phyloP scores from a whole-genome alignment of 35 echinoderm and acorn worm genomes.

The Apostichopus japonicus region DNA sequence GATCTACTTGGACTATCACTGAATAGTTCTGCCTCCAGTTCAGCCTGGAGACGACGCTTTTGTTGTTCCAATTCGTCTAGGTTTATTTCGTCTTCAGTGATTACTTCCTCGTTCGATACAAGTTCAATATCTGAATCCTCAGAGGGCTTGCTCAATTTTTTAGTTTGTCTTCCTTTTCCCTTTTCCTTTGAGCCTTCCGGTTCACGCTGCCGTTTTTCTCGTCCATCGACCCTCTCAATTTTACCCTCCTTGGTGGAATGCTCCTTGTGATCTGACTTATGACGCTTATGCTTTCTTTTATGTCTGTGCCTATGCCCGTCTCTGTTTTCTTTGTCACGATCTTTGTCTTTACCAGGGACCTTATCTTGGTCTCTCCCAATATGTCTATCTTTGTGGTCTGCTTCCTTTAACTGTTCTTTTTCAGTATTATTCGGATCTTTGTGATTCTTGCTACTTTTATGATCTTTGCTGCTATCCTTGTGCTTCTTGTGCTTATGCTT shows the following conservation, averaged over 20 bases:
- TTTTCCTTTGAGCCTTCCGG: neutral
- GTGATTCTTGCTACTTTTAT: slow-evolving; percentile 6
- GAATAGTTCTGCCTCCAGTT: slow-evolving; percentile 73
- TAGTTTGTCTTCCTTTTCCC: neutral
- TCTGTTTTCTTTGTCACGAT: slow-evolving; percentile 10
- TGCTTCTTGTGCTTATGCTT: slow-evolving; percentile 86
- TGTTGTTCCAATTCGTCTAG: slow-evolving; percentile 95
- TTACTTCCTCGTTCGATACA: slow-evolving; percentile 32
- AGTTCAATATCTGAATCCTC: slow-evolving; percentile 48
- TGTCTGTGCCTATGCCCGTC: slow-evolving; percentile 38
- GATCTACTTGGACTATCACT: slow-evolving; percentile 56
- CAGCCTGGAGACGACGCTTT: slow-evolving; percentile 80
- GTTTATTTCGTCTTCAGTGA: slow-evolving; percentile 45
- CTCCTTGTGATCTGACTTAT: slow-evolving; percentile 23
- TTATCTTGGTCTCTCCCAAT: neutral
- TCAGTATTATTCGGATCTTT: neutral
- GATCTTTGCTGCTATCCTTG: slow-evolving; percentile 49
- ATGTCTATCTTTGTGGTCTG: slow-evolving; percentile 5
- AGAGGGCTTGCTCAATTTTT: slow-evolving; percentile 17
- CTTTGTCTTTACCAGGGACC: neutral
- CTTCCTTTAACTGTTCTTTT: neutral
- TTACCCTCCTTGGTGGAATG: slow-evolving; percentile 35
- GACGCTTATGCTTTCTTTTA: slow-evolving; percentile 14
- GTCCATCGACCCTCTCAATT: neutral
- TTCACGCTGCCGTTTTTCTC: neutral